A percentile compares a stretch with the other conserved stretches of the same genome.
Evolutionary conservation across 2,797 vertebrate genomes (phyloP).

Genomic region (Eulemur rubriventer): DNA sequence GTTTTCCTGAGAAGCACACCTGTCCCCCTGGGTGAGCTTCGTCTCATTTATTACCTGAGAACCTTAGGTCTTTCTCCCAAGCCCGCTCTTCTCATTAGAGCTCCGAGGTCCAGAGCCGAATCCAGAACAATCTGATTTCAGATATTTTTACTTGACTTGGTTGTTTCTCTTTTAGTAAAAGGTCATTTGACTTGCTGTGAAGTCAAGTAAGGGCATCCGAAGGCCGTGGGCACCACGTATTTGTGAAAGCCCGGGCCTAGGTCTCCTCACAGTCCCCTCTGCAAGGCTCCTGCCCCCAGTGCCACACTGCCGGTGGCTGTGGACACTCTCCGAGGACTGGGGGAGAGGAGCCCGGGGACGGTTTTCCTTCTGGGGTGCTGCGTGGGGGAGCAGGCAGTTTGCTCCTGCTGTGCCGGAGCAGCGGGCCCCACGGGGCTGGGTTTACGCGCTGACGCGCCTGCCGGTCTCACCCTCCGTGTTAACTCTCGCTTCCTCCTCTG

Average conservation of each 20-base stretch:
- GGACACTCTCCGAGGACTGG: neutral
- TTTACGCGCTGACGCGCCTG: neutral
- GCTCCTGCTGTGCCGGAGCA: neutral
- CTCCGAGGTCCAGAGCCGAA: neutral
- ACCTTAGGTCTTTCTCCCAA: no score
- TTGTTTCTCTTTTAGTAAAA: neutral
- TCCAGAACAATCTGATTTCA: neutral
- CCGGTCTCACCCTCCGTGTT: constrained; percentile 37
- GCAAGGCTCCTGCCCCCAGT: neutral
- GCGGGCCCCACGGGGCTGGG: accelerated
- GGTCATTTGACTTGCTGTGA: neutral
- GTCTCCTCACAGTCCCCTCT: neutral
- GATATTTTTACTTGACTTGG: neutral
- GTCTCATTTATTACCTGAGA: neutral
- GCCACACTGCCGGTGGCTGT: neutral
- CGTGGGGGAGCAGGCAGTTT: neutral
- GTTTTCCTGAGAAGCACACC: neutral
- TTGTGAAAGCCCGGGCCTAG: neutral
- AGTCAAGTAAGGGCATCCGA: neutral
- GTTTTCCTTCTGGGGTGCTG: neutral
- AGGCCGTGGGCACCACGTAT: neutral
- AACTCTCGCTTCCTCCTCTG: constrained; percentile 81
- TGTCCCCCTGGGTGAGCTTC: neutral
- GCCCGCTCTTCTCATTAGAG: neutral
- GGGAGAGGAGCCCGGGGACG: neutral